Percentiles rank a stretch among this genome's conserved stretches.
Conservation (phyloP, 2,797 vertebrate species). For the Parotocinclus haroldoi region DNA sequence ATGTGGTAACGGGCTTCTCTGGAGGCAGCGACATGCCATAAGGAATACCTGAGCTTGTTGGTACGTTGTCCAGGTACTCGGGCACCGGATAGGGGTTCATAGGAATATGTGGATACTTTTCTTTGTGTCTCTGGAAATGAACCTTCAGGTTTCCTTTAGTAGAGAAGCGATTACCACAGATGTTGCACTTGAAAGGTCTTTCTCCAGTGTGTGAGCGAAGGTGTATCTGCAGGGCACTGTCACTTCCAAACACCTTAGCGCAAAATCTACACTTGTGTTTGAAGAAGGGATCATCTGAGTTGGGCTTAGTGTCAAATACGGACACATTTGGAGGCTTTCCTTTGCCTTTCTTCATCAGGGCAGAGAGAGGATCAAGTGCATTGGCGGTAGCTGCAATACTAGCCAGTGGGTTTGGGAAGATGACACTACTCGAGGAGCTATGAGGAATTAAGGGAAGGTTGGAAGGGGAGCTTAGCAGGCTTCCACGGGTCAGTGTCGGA, state of each 20-base stretch:
- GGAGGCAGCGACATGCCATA: conserved; percentile 98
- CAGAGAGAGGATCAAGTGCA: conserved; percentile 90
- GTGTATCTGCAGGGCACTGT: conserved; percentile 98
- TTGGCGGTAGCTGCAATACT: conserved; percentile 98
- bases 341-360: conserved; percentile 97
- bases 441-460: conserved; percentile 96
- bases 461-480: conserved; percentile 82
- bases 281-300: conserved; percentile 96
- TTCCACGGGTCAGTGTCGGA: conserved; percentile 81
- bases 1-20: conserved; percentile 95
- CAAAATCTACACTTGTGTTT: conserved; percentile 99
- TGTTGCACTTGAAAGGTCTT: conserved; percentile 98
- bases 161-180: conserved; percentile 98
- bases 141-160: conserved; percentile 99
- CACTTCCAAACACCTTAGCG: conserved; percentile 99
- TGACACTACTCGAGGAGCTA: conserved; percentile 91
- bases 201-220: conserved; percentile 97
- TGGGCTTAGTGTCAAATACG: conserved; percentile 95
- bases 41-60: conserved; percentile 97
- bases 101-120: conserved; percentile 99
- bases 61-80: conserved; percentile 98
- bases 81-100: conserved; percentile 99
- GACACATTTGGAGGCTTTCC: conserved; percentile 98
- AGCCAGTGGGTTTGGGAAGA: conserved; percentile 96
- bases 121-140: conserved; percentile 99